Evolutionary conservation across 2,797 vertebrate genomes (phyloP), one percentile per base, ranked within the genome.

Genomic region (Sebastes vulpes): DNA sequence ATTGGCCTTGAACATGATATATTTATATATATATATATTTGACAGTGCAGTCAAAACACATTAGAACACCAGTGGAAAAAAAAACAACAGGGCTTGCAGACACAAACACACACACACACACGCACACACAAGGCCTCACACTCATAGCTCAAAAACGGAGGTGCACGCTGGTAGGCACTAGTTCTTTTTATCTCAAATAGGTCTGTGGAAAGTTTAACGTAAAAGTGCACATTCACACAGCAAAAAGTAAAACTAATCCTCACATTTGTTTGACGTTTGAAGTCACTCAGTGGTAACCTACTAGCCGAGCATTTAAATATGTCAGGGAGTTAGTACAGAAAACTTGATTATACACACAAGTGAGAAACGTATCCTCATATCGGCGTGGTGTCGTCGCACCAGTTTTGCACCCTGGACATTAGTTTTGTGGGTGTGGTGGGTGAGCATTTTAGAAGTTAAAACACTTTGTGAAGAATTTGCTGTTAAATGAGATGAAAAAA

Each of bases 391-490:
- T 96, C 96, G 96, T 96, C 84, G 96, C 97, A 97, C 97, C 97
- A 96, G 95, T 97, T 97, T 97, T 96, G 91, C 93, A 96, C 97
- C 97, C 97, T 85, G 93, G 92, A 90, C 91, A 83, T 92, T 83
- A 94, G 97, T 97, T 92, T 95, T 96, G 96, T 95, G 97, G 97
- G 96, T 96, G 97, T 96, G 95, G 95, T 96, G 97, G 97, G 97
- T 97, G 93, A 96, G 95, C 96, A 95, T 96, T 97, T 96, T 97
- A 95, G 96, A 97, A 98, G 96, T 95, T 97, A 96, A 98, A 94
- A 98, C 97, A 98, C 97, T 99, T 99, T 98, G 98, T 98, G 97
- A 96, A 98, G 97, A 99, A 99, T 98, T 99, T 98, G 98, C 98
- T 98, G 98, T 98, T 98, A 98, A 95, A 94, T 92, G 91, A 95